Evolutionary conservation across 1,140 invertebrate genomes (phyloP).

Genomic region (Neelides sp.): DNA sequence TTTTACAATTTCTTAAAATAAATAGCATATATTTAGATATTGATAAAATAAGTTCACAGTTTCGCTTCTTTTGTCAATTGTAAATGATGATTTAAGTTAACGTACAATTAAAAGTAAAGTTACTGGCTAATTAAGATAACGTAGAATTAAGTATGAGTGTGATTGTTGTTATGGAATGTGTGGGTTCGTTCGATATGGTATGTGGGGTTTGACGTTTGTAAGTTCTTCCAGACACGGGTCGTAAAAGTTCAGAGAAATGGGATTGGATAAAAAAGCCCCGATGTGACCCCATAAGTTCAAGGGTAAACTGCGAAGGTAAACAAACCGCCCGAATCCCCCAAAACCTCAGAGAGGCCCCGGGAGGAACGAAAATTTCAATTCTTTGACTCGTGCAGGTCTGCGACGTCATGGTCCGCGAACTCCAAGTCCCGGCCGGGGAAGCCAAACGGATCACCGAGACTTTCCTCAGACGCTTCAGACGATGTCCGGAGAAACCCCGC

Average conservation of each 20-base stretch:
- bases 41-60: too few relatives aligned
- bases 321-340: too few relatives aligned
- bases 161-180: too few relatives aligned
- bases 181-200: slow-evolving; percentile 9
- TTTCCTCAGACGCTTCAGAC: slow-evolving; percentile 59
- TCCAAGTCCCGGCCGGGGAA: slow-evolving; percentile 47
- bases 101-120: too few relatives aligned
- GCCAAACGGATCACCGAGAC: slow-evolving; percentile 47
- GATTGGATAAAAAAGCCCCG: slow-evolving; percentile 16
- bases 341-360: too few relatives aligned
- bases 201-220: slow-evolving; percentile 20
- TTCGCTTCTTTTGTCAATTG: too few relatives aligned
- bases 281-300: slow-evolving; percentile 13
- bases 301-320: slow-evolving; percentile 18
- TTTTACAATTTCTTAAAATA: too few relatives aligned
- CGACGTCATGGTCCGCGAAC: slow-evolving; percentile 50
- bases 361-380: slow-evolving; percentile 11
- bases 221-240: slow-evolving; percentile 16
- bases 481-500: slow-evolving; percentile 58
- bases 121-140: too few relatives aligned
- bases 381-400: slow-evolving; percentile 42
- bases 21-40: too few relatives aligned
- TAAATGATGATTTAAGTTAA: too few relatives aligned
- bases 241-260: slow-evolving; percentile 10
- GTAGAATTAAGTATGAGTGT: too few relatives aligned